Base-by-base conservation (phyloP, 2,797 vertebrate genomes). In the Argya squamiceps region DNA sequence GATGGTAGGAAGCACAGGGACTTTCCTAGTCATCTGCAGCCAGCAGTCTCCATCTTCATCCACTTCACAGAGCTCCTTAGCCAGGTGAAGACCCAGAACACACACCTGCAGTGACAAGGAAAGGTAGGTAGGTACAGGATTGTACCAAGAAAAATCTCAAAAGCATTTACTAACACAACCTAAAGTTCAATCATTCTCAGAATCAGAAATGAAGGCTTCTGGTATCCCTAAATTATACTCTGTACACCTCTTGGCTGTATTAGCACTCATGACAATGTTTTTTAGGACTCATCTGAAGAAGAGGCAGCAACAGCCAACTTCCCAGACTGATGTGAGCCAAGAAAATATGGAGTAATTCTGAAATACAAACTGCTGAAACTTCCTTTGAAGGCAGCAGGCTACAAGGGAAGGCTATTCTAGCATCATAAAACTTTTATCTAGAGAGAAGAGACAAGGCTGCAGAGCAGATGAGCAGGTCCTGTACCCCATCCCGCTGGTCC, bases 401-500 rank as follows among this genome's bases (percentile, higher is more conserved):
- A 64, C 21, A 80, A 60, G 46, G 41, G 34, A 41, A 59, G 63
- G 53, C 8, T 65, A 12, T 67, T 84, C 36, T 39, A 81, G 21
- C n/a, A 71, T 1, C 19, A 49, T 0, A 1, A 34, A 50, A 46
- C 39, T 41, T 73, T 11, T 60, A 18, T 32, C 46, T 60, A 53
- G 27, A 82, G 49, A 75, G 43, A 32, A 52, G 41, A 88, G 76
- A 63, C 17, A 24, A 2, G 10, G 12, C 36, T 60, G 69, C 22
- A 73, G 60, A 73, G 74, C 34, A 76, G 67, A 14, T 3, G 11
- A 62, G n/a, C 20, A 3, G 10, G 22, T 22, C 22, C 43, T 98
- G 98, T 95, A 99, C 99, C 98, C 99, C 99, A 17, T 99, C 99
- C 81, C 99, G 98, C 95, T 99, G 99, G 98, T 99, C 99, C 93